These are phyloP conservation scores for Choristoneura rosaceana DNA, from an alignment of 2,888 invertebrate genomes.

Conservation along the genomic window DNA sequence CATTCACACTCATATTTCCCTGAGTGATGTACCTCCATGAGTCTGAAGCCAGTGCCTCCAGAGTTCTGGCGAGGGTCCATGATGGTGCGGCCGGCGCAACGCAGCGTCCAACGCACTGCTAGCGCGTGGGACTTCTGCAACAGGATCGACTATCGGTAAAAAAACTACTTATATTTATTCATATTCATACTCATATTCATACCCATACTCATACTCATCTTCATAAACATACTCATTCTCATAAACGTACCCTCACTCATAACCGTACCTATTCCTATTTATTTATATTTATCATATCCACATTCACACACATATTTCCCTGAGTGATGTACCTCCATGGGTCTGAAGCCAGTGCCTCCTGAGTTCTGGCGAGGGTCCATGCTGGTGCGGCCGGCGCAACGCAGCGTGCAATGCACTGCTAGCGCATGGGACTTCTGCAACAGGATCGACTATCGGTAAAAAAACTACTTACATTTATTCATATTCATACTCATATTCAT, in stretches of 20 bases:
- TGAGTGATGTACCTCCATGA: constrained; percentile 92
- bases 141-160: constrained; percentile 91
- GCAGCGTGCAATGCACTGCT: constrained; percentile 90
- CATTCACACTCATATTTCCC: too few species aligned
- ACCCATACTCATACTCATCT: background rate
- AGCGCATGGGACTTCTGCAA: constrained; percentile 96
- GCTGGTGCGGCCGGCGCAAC: constrained; percentile 90
- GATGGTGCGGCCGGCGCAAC: constrained; percentile 90
- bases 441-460: constrained; percentile 91
- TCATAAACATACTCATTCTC: too few species aligned
- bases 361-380: constrained; percentile 95
- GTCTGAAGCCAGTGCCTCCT: constrained; percentile 91
- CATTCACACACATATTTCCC: too few species aligned
- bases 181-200: background rate
- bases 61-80: constrained; percentile 95
- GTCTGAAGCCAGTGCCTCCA: constrained; percentile 91
- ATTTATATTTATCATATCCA: too few species aligned
- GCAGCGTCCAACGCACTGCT: constrained; percentile 90
- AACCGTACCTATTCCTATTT: too few species aligned
- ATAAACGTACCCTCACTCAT: too few species aligned
- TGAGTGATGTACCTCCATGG: constrained; percentile 92
- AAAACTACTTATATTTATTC: background rate
- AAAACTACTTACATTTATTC: background rate
- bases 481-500: background rate
- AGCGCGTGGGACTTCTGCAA: constrained; percentile 96